Evolutionary conservation across 2,797 vertebrate species (phyloP).

Genomic region (Falco cherrug): DNA sequence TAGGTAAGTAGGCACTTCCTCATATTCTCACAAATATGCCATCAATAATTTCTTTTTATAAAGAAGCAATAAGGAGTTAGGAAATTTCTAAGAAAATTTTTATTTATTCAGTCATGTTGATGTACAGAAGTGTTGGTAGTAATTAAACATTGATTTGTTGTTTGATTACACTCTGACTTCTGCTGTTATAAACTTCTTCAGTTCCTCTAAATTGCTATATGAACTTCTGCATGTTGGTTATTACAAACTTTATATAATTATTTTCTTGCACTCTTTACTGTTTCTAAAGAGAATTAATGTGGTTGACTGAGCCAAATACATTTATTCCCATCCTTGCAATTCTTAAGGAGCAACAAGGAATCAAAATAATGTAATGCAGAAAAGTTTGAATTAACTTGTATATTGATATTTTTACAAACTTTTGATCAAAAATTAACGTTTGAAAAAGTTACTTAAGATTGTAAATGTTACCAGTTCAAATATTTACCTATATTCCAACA

Average conservation of each 20-base stretch:
- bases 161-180: background rate
- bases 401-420: background rate
- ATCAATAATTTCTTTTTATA: background rate
- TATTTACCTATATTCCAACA: background rate
- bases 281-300: background rate
- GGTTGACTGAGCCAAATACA: background rate
- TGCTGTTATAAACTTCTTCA: background rate
- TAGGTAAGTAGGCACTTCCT: background rate
- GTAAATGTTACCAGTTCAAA: background rate
- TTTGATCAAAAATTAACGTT: background rate
- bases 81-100: background rate
- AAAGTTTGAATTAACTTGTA: background rate
- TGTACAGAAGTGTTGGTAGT: background rate
- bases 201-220: background rate
- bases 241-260: background rate
- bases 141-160: background rate
- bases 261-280: background rate
- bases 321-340: background rate
- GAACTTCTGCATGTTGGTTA: background rate
- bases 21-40: background rate
- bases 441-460: background rate
- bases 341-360: background rate
- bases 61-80: background rate
- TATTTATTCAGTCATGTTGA: background rate
- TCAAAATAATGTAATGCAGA: background rate